Evolutionary conservation across 1,140 invertebrate genomes (phyloP).

Genomic region (Drosophila baimaii): DNA sequence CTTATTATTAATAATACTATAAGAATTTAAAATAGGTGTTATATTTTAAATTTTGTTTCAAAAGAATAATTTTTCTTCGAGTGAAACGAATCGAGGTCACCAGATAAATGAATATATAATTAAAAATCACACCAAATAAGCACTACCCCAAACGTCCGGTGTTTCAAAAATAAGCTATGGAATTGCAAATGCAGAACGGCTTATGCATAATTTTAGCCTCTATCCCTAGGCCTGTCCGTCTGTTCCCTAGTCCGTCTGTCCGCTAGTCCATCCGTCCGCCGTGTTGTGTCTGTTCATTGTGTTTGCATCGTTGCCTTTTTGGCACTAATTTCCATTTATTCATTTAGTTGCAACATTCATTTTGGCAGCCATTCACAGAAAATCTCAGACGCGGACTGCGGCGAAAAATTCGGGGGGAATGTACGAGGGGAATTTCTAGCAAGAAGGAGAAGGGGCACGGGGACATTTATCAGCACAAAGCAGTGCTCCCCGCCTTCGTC

Average conservation of each 20-base stretch:
- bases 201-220: constrained; percentile 15
- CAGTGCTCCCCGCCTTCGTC: constrained; percentile 30
- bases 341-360: constrained; percentile 79
- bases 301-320: constrained; percentile 58
- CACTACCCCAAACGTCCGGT: not conserved
- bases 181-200: not conserved
- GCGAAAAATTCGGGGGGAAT: constrained; percentile 1
- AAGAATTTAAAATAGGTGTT: no score
- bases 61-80: no score
- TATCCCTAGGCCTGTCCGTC: constrained; percentile 19
- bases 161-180: not conserved
- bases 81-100: not conserved
- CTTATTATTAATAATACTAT: no score
- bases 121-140: not conserved
- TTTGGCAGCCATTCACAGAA: constrained; percentile 59
- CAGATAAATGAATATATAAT: not conserved
- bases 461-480: constrained; percentile 63
- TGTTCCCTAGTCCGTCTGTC: constrained; percentile 12
- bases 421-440: not conserved
- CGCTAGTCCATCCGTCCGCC: constrained; percentile 14
- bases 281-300: constrained; percentile 40
- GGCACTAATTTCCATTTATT: constrained; percentile 77
- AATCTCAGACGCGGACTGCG: constrained; percentile 33
- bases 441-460: not conserved
- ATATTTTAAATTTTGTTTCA: no score